A percentile compares a stretch with the other conserved stretches of the same genome.
phyloP scores from a whole-genome alignment of 2,888 invertebrate genomes.

The Leucania comma region DNA sequence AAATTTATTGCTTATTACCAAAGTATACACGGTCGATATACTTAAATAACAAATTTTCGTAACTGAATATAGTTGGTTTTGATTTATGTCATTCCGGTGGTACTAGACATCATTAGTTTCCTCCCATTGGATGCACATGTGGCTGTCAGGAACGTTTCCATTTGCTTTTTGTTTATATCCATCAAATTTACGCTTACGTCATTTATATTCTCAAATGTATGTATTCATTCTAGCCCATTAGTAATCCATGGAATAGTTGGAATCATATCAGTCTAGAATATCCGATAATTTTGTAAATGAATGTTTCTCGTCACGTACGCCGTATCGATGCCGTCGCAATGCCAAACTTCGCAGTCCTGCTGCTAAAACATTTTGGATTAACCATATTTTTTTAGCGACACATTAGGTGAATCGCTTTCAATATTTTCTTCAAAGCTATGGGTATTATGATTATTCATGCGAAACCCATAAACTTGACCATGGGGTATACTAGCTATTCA shows the following conservation, averaged over 20 bases:
- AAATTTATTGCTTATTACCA: slow-evolving; percentile 39
- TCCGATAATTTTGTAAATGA: slow-evolving; percentile 61
- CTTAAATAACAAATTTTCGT: slow-evolving; percentile 68
- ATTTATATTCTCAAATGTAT: slow-evolving; percentile 28
- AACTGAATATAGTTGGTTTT: slow-evolving; percentile 70
- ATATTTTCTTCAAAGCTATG: slow-evolving; percentile 1
- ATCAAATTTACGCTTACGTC: slow-evolving; percentile 18
- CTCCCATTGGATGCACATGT: slow-evolving; percentile 33
- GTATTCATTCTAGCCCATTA: slow-evolving; percentile 38
- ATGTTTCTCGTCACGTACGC: slow-evolving; percentile 68
- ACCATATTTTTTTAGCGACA: background rate
- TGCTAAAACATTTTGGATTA: slow-evolving; percentile 40
- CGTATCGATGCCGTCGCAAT: slow-evolving; percentile 55
- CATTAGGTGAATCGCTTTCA: background rate
- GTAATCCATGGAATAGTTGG: slow-evolving; percentile 40
- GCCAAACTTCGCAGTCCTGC: slow-evolving; percentile 51
- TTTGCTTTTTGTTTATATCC: slow-evolving; percentile 32
- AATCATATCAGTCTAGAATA: slow-evolving; percentile 54
- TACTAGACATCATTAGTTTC: slow-evolving; percentile 52
- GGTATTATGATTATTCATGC: background rate
- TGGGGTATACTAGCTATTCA: slow-evolving; percentile 42
- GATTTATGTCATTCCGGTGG: slow-evolving; percentile 61
- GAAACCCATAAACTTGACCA: slow-evolving; percentile 4
- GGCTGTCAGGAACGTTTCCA: slow-evolving; percentile 32
- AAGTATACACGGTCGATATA: slow-evolving; percentile 55